Evolutionary conservation across 2,888 invertebrate species (phyloP).

Genomic region (Chorisops tibialis): DNA sequence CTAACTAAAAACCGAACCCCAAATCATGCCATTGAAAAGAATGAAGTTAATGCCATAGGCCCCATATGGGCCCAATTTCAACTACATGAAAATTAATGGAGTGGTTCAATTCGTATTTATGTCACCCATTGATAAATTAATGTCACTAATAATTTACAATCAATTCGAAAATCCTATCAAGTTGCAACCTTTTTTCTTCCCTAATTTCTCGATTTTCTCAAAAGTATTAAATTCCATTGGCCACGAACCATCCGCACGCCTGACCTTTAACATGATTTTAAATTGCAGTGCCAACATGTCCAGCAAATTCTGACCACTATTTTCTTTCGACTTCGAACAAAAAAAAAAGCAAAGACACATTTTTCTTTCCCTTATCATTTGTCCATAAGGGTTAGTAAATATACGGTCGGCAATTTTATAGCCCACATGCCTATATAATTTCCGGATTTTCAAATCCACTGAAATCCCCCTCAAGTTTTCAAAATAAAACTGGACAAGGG

Average conservation of each 20-base stretch:
- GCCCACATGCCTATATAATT: neutral
- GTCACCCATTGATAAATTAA: no score
- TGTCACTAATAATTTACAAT: no score
- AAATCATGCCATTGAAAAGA: no score
- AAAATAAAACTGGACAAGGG: constrained; percentile 36
- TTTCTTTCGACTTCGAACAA: neutral
- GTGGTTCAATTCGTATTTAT: neutral
- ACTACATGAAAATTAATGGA: no score
- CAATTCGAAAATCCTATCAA: no score
- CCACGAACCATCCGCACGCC: constrained; percentile 26
- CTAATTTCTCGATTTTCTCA: no score
- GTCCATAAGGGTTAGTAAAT: neutral
- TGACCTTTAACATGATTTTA: constrained; percentile 33
- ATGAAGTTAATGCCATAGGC: no score
- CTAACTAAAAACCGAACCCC: no score
- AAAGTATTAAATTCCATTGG: no score
- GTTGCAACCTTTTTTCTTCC: no score
- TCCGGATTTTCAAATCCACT: constrained; percentile 24
- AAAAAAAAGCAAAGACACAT: neutral
- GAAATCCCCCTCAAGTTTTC: constrained; percentile 34
- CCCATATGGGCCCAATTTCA: no score
- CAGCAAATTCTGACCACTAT: constrained; percentile 17
- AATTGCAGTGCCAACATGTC: constrained; percentile 30
- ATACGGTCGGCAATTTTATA: neutral
- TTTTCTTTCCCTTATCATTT: neutral